A percentile compares a stretch with the other conserved stretches of the same genome.
phyloP scores from a whole-genome alignment of 1,140 invertebrate species.

The Copidosoma floridanum region DNA sequence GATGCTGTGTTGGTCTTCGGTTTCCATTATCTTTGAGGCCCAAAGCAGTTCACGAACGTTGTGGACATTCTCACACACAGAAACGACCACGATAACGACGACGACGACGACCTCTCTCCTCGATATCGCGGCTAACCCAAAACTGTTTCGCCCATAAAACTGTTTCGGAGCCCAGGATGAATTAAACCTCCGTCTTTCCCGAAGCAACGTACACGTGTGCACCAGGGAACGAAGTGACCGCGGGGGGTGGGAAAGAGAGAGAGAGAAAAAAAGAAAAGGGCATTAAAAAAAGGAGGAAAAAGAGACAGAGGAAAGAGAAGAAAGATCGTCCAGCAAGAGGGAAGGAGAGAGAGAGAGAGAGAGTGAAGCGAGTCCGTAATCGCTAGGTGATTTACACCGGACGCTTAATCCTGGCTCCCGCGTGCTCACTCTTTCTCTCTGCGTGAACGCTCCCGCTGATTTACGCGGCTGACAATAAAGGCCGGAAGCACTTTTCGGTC shows the following conservation, averaged over 20 bases:
- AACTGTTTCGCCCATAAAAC: slow-evolving; percentile 13
- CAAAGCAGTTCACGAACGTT: no score
- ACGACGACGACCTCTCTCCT: no score
- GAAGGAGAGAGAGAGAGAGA: slow-evolving; percentile 19
- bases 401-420: slow-evolving; percentile 43
- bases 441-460: slow-evolving; percentile 42
- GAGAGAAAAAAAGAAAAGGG: not conserved
- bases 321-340: not conserved
- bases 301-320: not conserved
- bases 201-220: not conserved
- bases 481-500: slow-evolving; percentile 45
- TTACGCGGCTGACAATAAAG: slow-evolving; percentile 45
- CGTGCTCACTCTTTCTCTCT: no score
- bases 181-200: not conserved
- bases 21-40: not conserved
- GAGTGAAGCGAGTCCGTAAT: slow-evolving; percentile 43
- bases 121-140: slow-evolving; percentile 8
- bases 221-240: slow-evolving; percentile 10
- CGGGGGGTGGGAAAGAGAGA: slow-evolving; percentile 5
- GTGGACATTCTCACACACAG: no score
- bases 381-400: slow-evolving; percentile 43
- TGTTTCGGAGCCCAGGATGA: not conserved
- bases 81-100: no score
- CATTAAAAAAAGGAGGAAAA: not conserved
- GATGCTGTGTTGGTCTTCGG: no score